Base-by-base conservation (phyloP, 2,113 vertebrate species). In the Callaeas wilsoni region DNA sequence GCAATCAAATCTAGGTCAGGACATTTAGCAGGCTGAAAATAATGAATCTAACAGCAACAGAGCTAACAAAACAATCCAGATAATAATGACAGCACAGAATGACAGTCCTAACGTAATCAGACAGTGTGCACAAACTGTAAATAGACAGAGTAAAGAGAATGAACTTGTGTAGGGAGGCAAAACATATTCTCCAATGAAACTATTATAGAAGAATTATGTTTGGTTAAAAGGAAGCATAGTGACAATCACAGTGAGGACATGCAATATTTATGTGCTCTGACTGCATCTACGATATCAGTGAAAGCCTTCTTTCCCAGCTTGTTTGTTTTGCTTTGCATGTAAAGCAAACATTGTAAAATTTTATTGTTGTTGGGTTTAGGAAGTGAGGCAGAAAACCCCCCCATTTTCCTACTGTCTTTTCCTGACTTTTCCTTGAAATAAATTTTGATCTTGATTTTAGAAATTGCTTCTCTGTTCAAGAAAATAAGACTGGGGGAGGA, bases 1-100 rank as follows among this genome's bases (percentile, higher is more conserved):
- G 93, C 96, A 96, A 97, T 97, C 96, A 97, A 93, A 96, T 97
- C 94, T 97, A 96, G 94, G 95, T 96, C 97, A 97, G 93, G 95
- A 95, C 93, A 97, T 96, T 96, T 95, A 96, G 88, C 91, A 96
- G 91, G 74, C 86, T 90, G 96, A 97, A 96, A 95, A 97, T 97
- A 97, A 97, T 96, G 93, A 97, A 76, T 85, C 88, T 90, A 96
- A 97, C 93, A 92, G 88, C 78, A 95, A 93, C 88, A 81, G 88
- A 94, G 78, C 96, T 97, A 96, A 97, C 93, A 96, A 95, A 97
- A 97, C 96, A 95, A 96, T 96, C 89, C 74, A 47, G 89, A 89
- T 95, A 94, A 94, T 94, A 91, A 95, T 84, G 93, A 91, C 90
- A 96, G 95, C 88, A 53, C 30, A 76, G 94, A 96, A 91, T 95